phyloP scores from a whole-genome alignment of 2,797 vertebrate species.

The Phataginus tricuspis region DNA sequence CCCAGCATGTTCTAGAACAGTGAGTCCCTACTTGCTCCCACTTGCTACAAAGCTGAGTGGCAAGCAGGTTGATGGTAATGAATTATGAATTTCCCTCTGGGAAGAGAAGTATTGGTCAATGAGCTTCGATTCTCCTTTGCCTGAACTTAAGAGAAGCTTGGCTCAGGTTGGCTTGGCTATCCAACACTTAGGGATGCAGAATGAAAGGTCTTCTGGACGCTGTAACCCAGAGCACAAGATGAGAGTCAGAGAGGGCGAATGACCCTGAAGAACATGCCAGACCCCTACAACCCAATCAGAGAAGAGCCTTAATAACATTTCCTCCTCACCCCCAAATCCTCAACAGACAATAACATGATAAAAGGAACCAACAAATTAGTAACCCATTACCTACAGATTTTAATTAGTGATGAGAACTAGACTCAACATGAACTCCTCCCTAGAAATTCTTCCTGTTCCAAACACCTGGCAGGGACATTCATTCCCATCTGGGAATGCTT shows the following conservation, averaged over 20 bases:
- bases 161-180: background rate
- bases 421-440: slow-evolving; percentile 58
- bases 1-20: background rate
- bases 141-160: background rate
- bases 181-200: background rate
- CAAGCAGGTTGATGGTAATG: background rate
- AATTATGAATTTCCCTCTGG: slow-evolving; percentile 4
- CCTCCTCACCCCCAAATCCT: background rate
- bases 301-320: background rate
- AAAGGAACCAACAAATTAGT: slow-evolving; percentile 74
- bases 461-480: slow-evolving; percentile 50
- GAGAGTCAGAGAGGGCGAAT: background rate
- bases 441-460: slow-evolving; percentile 67
- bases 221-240: background rate
- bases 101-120: background rate
- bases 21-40: slow-evolving; percentile 46
- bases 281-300: background rate
- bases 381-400: slow-evolving; percentile 66
- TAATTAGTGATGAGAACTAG: slow-evolving; percentile 71
- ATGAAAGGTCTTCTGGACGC: background rate
- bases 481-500: slow-evolving; percentile 64
- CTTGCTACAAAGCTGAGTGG: background rate
- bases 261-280: background rate
- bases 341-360: background rate
- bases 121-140: background rate